Base-by-base conservation (phyloP, 2,888 invertebrate species). In the Polyommatus icarus region DNA sequence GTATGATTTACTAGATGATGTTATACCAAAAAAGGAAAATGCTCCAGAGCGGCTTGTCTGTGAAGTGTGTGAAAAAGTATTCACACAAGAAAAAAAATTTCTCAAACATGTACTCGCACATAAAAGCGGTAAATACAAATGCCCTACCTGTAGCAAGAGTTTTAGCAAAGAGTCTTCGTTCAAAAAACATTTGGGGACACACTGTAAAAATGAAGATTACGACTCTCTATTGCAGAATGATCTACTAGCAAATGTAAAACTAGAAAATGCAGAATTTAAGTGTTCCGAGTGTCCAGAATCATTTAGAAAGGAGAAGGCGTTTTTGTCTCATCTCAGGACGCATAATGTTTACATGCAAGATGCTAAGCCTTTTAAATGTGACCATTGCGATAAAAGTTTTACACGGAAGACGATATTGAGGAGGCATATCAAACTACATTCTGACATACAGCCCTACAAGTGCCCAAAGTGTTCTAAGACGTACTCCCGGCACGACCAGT, bases 401-500 rank as follows among this genome's bases (percentile, higher is more conserved):
- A 82, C 84, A 0, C 84, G 88, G 61, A 90, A 93, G 79, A 85
- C 89, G 46, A 83, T 90, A 32, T 84, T 95, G 10, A 90, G 89
- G 71, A 85, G 94, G n/a, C 95, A 95, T 81, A 82, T 93, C 76
- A 94, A 94, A 82, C 88, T 94, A 40, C 96, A 96, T 83, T 90
- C 88, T 4, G 86, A 91, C n/a, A 89, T 92, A 2, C 94, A 93
- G 79, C 92, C 93, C 0, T 93, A 91, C 80, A 89, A 90, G 76
- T 96, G 96, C 85, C 87, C 88, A 5, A 87, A 94, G 73, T 96
- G 96, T 82, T 87, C 93, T 1, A 96, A 95, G 83, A 90, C 90
- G 1, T 96, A 95, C 83, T 91, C 95, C 0, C 88, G 96, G 75
- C 91, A 93, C 1, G 95, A 96, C 76, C 95, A 95, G 82, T 85